These are phyloP conservation scores for Gryllus longicercus DNA, from an alignment of 2,888 invertebrate genomes.

Conservation along the genomic window DNA sequence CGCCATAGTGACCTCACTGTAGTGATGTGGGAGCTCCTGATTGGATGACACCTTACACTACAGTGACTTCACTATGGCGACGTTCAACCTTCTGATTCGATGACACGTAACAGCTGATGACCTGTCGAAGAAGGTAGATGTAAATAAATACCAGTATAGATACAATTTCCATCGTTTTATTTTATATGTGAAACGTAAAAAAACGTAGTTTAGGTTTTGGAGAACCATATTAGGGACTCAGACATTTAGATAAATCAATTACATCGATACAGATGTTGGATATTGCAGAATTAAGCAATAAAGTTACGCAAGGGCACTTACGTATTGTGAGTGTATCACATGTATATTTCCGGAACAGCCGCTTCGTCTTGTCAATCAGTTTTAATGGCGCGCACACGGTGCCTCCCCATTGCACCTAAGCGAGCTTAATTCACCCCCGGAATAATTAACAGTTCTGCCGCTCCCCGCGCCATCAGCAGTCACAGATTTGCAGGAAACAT, in stretches of 20 bases:
- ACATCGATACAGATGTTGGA: background rate
- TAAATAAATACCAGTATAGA: no score
- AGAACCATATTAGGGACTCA: background rate
- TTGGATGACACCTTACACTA: no score
- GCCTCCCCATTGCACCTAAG: background rate
- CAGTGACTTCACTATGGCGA: no score
- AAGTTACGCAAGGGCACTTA: no score
- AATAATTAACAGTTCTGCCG: background rate
- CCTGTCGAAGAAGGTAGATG: no score
- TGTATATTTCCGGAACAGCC: background rate
- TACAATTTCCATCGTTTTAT: no score
- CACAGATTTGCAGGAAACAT: slow-evolving; percentile 17
- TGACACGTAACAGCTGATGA: no score
- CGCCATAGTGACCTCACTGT: no score
- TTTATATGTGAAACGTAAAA: no score
- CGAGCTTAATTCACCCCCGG: background rate
- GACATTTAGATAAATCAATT: background rate
- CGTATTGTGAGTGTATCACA: no score
- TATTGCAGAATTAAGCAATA: background rate
- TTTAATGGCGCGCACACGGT: background rate
- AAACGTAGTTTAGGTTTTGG: background rate
- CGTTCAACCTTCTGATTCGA: no score
- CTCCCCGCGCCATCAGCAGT: background rate
- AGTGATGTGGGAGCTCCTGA: no score
- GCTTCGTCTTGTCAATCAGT: background rate